A percentile compares a stretch with the other conserved stretches of the same genome.
Evolutionary conservation across 2,888 invertebrate genomes (phyloP).

Genomic region (Timema podura): DNA sequence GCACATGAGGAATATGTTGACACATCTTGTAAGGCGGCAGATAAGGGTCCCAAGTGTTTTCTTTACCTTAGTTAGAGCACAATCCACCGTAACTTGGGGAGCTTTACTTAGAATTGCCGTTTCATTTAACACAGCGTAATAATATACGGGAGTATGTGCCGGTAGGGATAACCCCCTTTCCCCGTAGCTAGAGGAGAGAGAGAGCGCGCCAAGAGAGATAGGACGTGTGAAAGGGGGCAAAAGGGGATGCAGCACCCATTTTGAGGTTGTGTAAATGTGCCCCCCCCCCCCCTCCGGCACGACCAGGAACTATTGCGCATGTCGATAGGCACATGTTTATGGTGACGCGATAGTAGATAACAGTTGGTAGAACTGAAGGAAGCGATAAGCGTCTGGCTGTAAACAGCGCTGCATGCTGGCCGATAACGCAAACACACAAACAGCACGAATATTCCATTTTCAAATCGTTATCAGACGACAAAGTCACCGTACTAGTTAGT

Average conservation of each 20-base stretch:
- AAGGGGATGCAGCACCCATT: neutral
- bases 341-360: conserved; percentile 28
- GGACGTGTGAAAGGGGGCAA: too few species aligned
- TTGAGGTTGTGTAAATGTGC: conserved; percentile 24
- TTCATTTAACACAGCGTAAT: too few species aligned
- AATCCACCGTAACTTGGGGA: too few species aligned
- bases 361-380: conserved; percentile 25
- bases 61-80: too few species aligned
- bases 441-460: conserved; percentile 49
- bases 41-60: too few species aligned
- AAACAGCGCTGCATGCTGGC: conserved; percentile 28
- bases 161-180: too few species aligned
- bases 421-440: conserved; percentile 37
- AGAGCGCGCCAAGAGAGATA: too few species aligned
- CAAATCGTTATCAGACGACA: conserved; percentile 43
- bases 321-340: conserved; percentile 29
- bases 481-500: conserved; percentile 38
- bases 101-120: too few species aligned
- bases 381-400: conserved; percentile 28
- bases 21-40: too few species aligned
- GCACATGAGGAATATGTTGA: too few species aligned
- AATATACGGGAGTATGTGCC: too few species aligned
- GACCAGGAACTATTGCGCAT: conserved; percentile 26
- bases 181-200: too few species aligned
- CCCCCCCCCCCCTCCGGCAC: conserved; percentile 6